Evolutionary conservation across 2,113 vertebrate genomes (phyloP).

Genomic region (Myrmecobius fasciatus): DNA sequence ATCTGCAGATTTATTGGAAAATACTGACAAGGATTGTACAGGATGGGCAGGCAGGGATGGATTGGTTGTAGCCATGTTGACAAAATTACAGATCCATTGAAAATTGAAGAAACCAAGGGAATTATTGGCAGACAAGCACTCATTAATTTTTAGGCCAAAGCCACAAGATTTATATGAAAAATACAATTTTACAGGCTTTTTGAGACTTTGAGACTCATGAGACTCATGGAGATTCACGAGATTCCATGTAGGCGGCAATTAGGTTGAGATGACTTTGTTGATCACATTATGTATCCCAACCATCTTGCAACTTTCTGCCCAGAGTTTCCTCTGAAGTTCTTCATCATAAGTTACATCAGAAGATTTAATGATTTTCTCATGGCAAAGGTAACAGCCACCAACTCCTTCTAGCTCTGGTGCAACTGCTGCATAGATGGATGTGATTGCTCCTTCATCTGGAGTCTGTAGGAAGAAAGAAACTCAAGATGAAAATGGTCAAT

Average conservation of each 20-base stretch:
- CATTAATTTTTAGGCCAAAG: fast-evolving
- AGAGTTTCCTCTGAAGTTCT: constrained; percentile 88
- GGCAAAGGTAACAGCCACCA: constrained; percentile 91
- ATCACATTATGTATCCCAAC: constrained; percentile 80
- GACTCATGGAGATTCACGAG: fast-evolving
- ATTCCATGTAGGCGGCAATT: fast-evolving
- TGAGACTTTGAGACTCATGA: not conserved
- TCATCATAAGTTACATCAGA: constrained; percentile 83
- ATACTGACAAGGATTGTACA: not conserved
- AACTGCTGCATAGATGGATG: constrained; percentile 85
- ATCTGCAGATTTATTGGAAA: not conserved
- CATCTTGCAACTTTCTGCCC: constrained; percentile 89
- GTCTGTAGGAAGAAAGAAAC: constrained; percentile 81
- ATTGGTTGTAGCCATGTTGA: not conserved
- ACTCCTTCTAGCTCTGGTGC: constrained; percentile 88
- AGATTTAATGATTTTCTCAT: constrained; percentile 87
- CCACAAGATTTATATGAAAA: fast-evolving
- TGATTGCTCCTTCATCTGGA: constrained; percentile 91
- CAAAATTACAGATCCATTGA: not conserved
- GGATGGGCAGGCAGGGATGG: not conserved
- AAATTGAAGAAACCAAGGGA: not conserved
- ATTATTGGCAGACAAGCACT: fast-evolving
- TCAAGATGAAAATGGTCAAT: fast-evolving
- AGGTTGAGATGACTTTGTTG: not conserved
- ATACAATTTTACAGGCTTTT: not conserved